Evolutionary conservation across 2,113 vertebrate genomes (phyloP), one percentile per base, ranked within the genome.

Genomic region (Hirundichthys speculiger): DNA sequence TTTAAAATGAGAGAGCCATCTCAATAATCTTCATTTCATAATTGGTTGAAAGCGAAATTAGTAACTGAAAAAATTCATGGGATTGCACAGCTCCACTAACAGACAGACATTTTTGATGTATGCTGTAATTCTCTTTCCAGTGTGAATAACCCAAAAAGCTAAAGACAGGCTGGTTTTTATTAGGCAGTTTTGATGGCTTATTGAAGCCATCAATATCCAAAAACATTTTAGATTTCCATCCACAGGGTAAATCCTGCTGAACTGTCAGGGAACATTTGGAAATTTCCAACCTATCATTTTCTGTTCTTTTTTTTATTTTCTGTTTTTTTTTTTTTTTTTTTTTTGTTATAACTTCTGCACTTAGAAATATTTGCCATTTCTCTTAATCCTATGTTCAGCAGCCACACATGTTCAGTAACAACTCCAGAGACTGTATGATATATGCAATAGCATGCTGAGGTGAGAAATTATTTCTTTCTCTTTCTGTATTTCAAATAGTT

Each of bases 151-250:
- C 50, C 39, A 68, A 2, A 27, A 46, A 22, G 55, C 15, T 46
- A 62, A 62, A 51, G 62, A 27, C 13, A 13, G 16, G 12, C 20
- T 51, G 49, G 43, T 45, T 34, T 15, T 45, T 22, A 54, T 51
- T 39, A 24, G 46, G n/a, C 41, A 14, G 21, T 19, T 64, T 57
- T 69, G 54, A 69, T 49, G 12, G 46, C 61, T 62, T 69, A 77
- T 62, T 65, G 49, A 64, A 59, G 30, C 46, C 27, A 20, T 71
- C n/a, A 40, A 49, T 59, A 58, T 77, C 54, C 55, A 43, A 43
- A 39, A 54, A 39, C 7, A 24, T 39, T n/a, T 58, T 49, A 52
- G 52, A 58, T 64, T 69, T 10, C 49, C 13, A 38, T 47, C 58
- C 46, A 20, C 12, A 4, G 27, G 34, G 20, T 40, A 50, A 64